These are phyloP conservation scores for Euphydryas editha DNA, from an alignment of 2,888 invertebrate genomes.

Conservation along the genomic window DNA sequence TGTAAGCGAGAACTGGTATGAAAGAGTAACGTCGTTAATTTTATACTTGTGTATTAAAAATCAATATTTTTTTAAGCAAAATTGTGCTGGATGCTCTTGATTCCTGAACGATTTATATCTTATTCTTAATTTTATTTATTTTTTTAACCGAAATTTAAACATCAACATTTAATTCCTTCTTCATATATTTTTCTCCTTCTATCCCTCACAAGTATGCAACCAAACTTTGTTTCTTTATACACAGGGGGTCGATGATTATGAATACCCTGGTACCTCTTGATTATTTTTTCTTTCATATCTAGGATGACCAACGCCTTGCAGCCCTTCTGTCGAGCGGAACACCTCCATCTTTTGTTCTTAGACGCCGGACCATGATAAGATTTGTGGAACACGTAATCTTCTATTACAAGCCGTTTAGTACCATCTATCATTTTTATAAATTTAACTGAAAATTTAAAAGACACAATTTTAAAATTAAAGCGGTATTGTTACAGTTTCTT, in stretches of 20 bases:
- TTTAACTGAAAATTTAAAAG: slow-evolving; percentile 26
- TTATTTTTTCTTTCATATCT: slow-evolving; percentile 16
- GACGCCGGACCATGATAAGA: slow-evolving; percentile 24
- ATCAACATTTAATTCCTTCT: neutral
- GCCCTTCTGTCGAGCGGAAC: slow-evolving; percentile 37
- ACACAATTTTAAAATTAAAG: neutral
- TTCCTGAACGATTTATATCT: too few relatives aligned
- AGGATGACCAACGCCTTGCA: slow-evolving; percentile 45
- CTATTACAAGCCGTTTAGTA: slow-evolving; percentile 30
- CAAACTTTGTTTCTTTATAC: slow-evolving; percentile 11
- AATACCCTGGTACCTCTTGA: slow-evolving; percentile 19
- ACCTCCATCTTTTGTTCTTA: slow-evolving; percentile 40
- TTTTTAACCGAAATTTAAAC: neutral
- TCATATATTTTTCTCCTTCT: neutral
- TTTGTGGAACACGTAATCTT: slow-evolving; percentile 35
- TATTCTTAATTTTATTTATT: neutral
- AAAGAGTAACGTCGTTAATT: too few relatives aligned
- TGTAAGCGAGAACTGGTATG: too few relatives aligned
- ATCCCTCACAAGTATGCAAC: slow-evolving; percentile 13
- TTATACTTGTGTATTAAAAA: too few relatives aligned
- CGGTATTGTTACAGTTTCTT: too few relatives aligned
- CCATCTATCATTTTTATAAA: slow-evolving; percentile 39
- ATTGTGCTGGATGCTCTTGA: too few relatives aligned
- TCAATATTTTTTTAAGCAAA: too few relatives aligned
- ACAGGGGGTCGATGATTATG: slow-evolving; percentile 31